These are phyloP conservation scores for Tinea pellionella DNA, from an alignment of 2,888 invertebrate genomes.

Conservation along the genomic window DNA sequence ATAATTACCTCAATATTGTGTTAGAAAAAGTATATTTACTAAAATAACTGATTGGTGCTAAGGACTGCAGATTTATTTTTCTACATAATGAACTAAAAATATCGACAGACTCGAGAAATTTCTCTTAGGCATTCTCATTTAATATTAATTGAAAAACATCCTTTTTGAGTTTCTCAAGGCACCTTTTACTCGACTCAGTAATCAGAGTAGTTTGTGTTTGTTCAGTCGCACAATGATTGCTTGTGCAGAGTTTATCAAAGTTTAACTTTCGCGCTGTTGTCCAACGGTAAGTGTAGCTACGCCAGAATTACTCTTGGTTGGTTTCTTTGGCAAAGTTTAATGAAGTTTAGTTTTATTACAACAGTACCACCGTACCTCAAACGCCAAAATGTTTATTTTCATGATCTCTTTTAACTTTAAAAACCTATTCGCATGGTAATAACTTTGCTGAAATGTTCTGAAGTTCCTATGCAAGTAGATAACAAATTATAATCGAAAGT, in stretches of 20 bases:
- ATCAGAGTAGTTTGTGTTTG: neutral
- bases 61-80: no score
- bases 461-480: no score
- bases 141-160: no score
- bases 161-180: no score
- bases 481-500: no score
- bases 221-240: neutral
- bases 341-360: conserved; percentile 60
- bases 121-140: no score
- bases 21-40: no score
- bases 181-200: neutral
- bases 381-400: neutral
- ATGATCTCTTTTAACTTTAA: neutral
- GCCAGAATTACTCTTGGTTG: conserved; percentile 13
- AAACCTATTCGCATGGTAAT: neutral
- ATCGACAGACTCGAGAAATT: no score
- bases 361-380: conserved; percentile 7
- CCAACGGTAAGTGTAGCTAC: neutral
- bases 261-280: neutral
- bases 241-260: neutral
- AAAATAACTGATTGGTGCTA: no score
- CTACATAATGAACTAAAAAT: no score
- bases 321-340: conserved; percentile 54
- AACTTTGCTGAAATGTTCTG: no score
- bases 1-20: no score